Evolutionary conservation across 53 echinoderm and acorn worm genomes (phyloP), one percentile per base, ranked within the genome.

Genomic region (Holothuria scabra): DNA sequence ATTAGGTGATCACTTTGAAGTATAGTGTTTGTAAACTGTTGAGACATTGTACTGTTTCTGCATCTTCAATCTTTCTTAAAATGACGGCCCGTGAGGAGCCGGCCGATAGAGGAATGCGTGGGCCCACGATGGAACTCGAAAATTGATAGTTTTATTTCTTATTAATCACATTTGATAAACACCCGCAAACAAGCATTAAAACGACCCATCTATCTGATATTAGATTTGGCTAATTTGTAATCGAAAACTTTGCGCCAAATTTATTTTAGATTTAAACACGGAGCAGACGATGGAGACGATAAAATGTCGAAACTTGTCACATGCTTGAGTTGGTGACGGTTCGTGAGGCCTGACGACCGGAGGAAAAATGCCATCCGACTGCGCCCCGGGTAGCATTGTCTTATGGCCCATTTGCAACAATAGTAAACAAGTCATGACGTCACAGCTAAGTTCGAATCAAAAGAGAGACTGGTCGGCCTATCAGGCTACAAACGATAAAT

Each of bases 241-340:
- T 72, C 72, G 72, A 72, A 72, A 72, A 72, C 72, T 72, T 72
- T 72, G 72, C 72, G 72, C 72, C 46, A 72, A 72, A 72, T 72
- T 72, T 72, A 72, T 72, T 72, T 72, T 72, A 16, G 44, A 44
- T 72, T 72, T 72, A 72, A 72, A 72, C 72, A 72, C 25, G 25
- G 72, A 25, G 20, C 26, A 44, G 72, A 72, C 72, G 72, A 21
- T 41, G 34, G 4, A 10, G 48, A 20, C 22, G 46, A 52, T 41
- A 48, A 34, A 72, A 72, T 48, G 72, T n/a, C 44, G 72, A 44
- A 48, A 72, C 24, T 46, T 25, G 44, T 72, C 46, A 48, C 72
- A 72, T 48, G 72, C 44, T 72, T 41, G 52, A 52, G 52, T 52
- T 52, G 52, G 52, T 16, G 18, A 52, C 52, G 52, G 52, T 52